Conservation (phyloP, 2,888 invertebrate species). For the Agrotis puta region DNA sequence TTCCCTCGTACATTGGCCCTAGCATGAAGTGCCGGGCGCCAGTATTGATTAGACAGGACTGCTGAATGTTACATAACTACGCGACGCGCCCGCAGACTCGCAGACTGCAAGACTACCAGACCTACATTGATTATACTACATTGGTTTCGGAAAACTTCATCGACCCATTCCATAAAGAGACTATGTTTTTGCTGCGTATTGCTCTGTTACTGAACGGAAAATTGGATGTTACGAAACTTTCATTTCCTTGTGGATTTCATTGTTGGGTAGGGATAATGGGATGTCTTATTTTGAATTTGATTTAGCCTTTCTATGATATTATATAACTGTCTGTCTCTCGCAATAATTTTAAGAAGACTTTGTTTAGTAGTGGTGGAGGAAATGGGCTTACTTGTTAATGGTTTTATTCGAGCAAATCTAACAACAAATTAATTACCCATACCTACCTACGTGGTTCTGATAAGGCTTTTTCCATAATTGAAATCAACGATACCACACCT, state of each 20-base stretch:
- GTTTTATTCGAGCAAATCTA: constrained; percentile 11
- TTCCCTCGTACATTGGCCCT: constrained; percentile 84
- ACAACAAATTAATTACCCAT: constrained; percentile 33
- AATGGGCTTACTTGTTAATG: constrained; percentile 22
- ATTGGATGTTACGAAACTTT: constrained; percentile 53
- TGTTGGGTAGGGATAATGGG: constrained; percentile 20
- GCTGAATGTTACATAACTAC: constrained; percentile 85
- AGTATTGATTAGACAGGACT: constrained; percentile 88
- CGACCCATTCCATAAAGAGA: constrained; percentile 51
- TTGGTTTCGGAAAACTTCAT: constrained; percentile 67
- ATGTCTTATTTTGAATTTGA: constrained; percentile 13
- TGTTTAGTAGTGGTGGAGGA: not conserved
- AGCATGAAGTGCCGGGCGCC: constrained; percentile 82
- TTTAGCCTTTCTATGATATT: constrained; percentile 6
- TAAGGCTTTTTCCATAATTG: constrained; percentile 50
- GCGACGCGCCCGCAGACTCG: constrained; percentile 80
- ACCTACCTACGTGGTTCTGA: constrained; percentile 24
- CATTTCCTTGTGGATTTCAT: constrained; percentile 51
- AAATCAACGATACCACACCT: constrained; percentile 45
- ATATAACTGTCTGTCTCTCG: not conserved
- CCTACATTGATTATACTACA: constrained; percentile 70
- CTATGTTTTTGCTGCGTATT: constrained; percentile 44
- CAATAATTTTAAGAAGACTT: not conserved
- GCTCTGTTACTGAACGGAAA: constrained; percentile 46
- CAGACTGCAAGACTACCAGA: constrained; percentile 75